These are phyloP conservation scores for Synaphobranchus kaupii DNA, from an alignment of 2,797 vertebrate species.

Conservation along the genomic window DNA sequence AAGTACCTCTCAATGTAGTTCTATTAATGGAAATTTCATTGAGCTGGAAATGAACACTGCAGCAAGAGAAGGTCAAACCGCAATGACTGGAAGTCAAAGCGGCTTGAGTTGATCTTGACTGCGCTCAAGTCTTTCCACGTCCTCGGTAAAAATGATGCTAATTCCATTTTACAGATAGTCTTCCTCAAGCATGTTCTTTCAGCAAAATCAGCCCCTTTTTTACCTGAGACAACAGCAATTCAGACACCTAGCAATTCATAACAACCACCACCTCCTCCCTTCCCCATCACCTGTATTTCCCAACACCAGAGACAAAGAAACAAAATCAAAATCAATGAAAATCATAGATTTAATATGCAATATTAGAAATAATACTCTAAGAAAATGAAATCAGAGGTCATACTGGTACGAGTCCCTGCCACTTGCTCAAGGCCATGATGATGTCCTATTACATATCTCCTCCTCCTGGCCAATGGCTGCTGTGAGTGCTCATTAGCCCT, in stretches of 20 bases:
- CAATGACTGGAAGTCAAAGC: slow-evolving; percentile 15
- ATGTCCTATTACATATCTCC: not conserved
- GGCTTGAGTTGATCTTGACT: not conserved
- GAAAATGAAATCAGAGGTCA: no score
- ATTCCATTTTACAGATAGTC: not conserved
- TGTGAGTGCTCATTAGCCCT: not conserved
- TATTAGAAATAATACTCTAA: no score
- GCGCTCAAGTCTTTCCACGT: not conserved
- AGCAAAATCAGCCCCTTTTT: not conserved
- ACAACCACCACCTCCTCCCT: not conserved
- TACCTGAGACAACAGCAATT: not conserved
- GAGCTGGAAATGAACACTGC: slow-evolving; percentile 20
- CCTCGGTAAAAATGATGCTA: not conserved
- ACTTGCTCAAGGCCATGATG: not conserved
- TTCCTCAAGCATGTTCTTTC: not conserved
- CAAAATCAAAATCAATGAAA: not conserved
- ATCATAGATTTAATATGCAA: not conserved
- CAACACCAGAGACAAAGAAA: not conserved
- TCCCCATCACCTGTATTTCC: not conserved
- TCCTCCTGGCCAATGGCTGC: not conserved
- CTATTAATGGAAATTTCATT: slow-evolving; percentile 5
- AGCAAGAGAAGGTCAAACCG: slow-evolving; percentile 20
- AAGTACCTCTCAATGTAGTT: slow-evolving; percentile 16
- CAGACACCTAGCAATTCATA: not conserved
- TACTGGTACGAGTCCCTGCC: not conserved